Conservation (phyloP, 1,140 invertebrate genomes). For the Diuraphis noxia region DNA sequence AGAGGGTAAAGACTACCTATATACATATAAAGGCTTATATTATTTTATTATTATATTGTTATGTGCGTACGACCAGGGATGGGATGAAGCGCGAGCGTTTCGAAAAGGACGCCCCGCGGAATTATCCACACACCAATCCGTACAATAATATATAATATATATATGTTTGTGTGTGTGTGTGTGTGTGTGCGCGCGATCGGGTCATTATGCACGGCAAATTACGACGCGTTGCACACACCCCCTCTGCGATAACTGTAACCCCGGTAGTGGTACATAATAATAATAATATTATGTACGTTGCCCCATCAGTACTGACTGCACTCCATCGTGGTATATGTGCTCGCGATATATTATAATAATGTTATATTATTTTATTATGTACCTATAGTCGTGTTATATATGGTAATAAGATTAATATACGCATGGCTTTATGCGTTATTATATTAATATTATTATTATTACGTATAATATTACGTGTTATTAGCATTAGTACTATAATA, state of each 20-base stretch:
- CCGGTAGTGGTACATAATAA: neutral
- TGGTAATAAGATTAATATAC: constrained; percentile 47
- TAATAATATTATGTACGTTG: neutral
- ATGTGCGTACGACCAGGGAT: neutral
- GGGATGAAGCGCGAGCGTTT: neutral
- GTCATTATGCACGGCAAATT: constrained; percentile 46
- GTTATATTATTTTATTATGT: neutral
- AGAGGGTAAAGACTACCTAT: neutral
- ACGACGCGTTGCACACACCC: neutral
- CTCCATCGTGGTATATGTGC: neutral
- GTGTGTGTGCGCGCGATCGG: neutral
- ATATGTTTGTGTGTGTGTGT: neutral
- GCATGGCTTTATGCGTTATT: constrained; percentile 11
- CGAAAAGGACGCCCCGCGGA: neutral
- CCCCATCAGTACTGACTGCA: neutral
- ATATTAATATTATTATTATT: too few species aligned
- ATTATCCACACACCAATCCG: neutral
- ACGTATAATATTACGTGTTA: constrained; percentile 3
- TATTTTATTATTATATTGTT: neutral
- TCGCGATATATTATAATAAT: neutral
- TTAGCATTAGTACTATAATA: neutral
- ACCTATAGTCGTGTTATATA: neutral
- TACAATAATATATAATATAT: neutral
- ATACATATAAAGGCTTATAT: constrained; percentile 17
- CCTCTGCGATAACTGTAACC: neutral